Evolutionary conservation across 2,113 vertebrate species (phyloP), one percentile per base, ranked within the genome.

Genomic region (Athene cunicularia): DNA sequence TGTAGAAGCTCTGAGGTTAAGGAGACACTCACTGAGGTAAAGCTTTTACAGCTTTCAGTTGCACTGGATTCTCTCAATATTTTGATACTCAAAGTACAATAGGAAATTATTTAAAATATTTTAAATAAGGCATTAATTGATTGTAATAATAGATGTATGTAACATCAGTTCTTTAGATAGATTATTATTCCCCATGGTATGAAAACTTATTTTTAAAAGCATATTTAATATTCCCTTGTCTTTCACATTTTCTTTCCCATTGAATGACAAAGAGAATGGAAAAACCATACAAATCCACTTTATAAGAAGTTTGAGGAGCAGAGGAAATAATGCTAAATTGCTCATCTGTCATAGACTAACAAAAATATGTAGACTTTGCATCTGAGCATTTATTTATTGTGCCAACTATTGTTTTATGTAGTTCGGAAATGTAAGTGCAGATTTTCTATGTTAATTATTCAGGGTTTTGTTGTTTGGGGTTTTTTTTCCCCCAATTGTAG

Each of bases 11-110:
- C 35, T 81, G 71, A 85, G 24, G 27, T 84, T 89, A 80, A 77
- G 45, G 37, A 71, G 55, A 18, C 15, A 32, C 14, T 80, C 32
- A 27, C 30, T 59, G 37, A 73, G 59, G 53, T 90, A 82, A 86
- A 88, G n/a, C 37, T 68, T 82, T 88, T 88, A 56, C 33, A 90
- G 60, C 52, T 94, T 88, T 92, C 60, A 74, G 32, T 86, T 90
- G 45, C 43, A 16, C 43, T 81, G 45, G 24, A 41, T 86, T 86
- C 14, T 90, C 43, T 79, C 28, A 12, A 5, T 86, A 49, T 90
- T 94, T 94, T 92, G 67, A 11, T 93, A n/a, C 27, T 77, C 59
- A 67, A 80, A 86, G 39, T 86, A 43, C 28, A 86, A 35, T 18
- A 77, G 50, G 58, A 77, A 90, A 81, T 67, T 68, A 70, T 17